Base-by-base conservation (phyloP, 1,140 invertebrate genomes). In the Heliconius eleuchia region DNA sequence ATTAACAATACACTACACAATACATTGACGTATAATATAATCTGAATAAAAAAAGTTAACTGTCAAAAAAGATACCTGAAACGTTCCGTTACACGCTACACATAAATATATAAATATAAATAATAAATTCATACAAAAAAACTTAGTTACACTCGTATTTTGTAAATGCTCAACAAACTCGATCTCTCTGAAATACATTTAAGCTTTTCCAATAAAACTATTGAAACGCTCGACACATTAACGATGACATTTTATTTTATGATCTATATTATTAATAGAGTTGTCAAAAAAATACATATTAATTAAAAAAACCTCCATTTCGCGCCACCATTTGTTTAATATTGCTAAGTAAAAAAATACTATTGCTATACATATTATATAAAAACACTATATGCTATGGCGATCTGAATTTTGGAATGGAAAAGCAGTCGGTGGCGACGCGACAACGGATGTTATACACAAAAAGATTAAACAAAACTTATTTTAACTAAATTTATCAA, bases 121-220 rank as follows among this genome's bases (percentile, higher is more conserved):
- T 83, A 80, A 87, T 89, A 91, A 88, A 88, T 86, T 87, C 84
- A 83, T 89, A 91, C 83, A 89, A 90, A 89, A 57, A 66, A 66
- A 66, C 27, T 16, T 16, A 30, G 27, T 27, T 27, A 66, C 83
- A 87, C 83, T 79, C 76, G 78, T 85, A 84, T 81, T 83, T 84
- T 81, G 80, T 85, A 85, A 84, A 87, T 85, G 80, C 80, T 87
- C 77, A 85, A 74, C 81, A 66, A 30, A 66, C 55, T 66, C 8
- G 27, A 23, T 18, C 60, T 30, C 27, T 9, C 8, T 23, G 55
- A 57, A 52, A 23, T 57, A 57, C n/a, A 57, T 57, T 11, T 19
- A 57, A 57, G 55, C 55, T 23, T 23, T 57, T 57, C 55, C n/a
- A 57, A 57, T 57, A 23, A 57, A 57, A 23, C n/a, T 57, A 23